These are phyloP conservation scores for Trialeurodes vaporariorum DNA, from an alignment of 1,140 invertebrate genomes.

Conservation along the genomic window DNA sequence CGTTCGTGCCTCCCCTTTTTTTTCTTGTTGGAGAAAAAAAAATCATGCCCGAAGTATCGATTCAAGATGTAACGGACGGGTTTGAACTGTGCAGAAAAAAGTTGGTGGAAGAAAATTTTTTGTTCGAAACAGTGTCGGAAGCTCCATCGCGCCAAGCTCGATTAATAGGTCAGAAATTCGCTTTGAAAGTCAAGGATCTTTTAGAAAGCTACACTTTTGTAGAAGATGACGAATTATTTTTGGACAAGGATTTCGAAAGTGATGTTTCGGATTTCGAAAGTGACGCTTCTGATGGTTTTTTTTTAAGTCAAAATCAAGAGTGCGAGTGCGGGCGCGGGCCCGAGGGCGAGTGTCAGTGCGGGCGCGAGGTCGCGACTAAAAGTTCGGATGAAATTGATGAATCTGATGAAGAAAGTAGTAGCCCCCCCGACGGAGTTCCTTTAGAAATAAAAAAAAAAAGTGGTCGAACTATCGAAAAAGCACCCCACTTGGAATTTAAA, in stretches of 20 bases:
- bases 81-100: neutral
- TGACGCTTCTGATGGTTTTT: neutral
- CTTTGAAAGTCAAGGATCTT: neutral
- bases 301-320: no score
- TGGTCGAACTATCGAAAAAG: neutral
- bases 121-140: neutral
- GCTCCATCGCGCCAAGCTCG: neutral
- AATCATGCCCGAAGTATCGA: neutral
- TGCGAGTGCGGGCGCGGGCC: no score
- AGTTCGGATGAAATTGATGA: neutral
- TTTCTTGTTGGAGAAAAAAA: slow-evolving; percentile 3
- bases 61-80: no score
- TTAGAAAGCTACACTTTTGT: neutral
- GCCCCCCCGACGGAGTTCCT: neutral
- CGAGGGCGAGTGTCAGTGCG: neutral
- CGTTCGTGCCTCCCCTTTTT: slow-evolving; percentile 10
- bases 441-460: neutral
- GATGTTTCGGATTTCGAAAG: neutral
- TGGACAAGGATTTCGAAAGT: neutral
- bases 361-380: neutral
- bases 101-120: neutral
- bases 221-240: neutral
- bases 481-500: neutral
- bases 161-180: neutral
- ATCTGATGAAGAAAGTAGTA: neutral